Evolutionary conservation across 2,888 invertebrate species (phyloP), one percentile per base, ranked within the genome.

Genomic region (Ophonus ardosiacus): DNA sequence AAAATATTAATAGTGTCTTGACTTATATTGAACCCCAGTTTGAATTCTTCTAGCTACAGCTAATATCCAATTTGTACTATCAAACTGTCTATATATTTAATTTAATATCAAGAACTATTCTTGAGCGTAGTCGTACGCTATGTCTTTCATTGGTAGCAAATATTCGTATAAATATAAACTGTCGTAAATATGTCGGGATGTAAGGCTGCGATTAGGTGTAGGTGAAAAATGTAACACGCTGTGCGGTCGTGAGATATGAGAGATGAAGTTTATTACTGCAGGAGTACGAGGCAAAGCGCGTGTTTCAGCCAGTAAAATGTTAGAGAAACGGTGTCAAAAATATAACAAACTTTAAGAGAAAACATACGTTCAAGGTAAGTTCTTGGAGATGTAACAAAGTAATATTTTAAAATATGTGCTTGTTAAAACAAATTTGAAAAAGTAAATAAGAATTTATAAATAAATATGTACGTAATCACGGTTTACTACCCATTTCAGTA

Each of bases 231-330:
- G 40, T 79, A 61, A 15, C 40, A 8, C 59, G 31, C 17, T 59
- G 79, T 79, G 79, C 18, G 79, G 79, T 57, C 79, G 68, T 68
- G 68, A 68, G 68, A 68, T 68, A 68, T 38, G 38, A 68, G 38
- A 24, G 31, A 31, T 68, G 31, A 31, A 24, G 68, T 68, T 68
- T 68, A 68, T 68, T 38, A 68, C 68, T 15, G 38, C 63, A 24
- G 10, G 63, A 31, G 3, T 31, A 31, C 31, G 43, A 51, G 43
- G 43, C 43, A 51, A 51, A 51, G 43, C 43, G 43, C 10, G 43
- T 51, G 43, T 51, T 51, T 51, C 13, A 51, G 8, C 8, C 43
- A 13, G 43, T 51, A 51, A 51, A 51, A 51, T 51, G 43, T 51
- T 51, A 13, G 43, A 51, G 31, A 51, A 13, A 51, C 13, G 43